Conservation (phyloP, 2,113 vertebrate genomes). For the Odocoileus virginianus region DNA sequence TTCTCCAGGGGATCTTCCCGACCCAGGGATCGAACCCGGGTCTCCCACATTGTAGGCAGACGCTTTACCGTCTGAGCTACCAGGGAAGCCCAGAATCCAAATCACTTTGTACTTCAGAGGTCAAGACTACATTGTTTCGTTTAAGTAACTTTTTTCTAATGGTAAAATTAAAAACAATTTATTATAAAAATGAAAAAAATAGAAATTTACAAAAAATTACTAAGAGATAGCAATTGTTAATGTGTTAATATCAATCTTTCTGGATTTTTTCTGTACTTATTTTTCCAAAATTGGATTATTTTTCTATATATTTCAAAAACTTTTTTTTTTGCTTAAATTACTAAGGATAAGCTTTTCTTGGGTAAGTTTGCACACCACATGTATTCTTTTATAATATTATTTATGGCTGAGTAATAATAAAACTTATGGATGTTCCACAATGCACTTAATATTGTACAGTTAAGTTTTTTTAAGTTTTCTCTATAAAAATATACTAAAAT, state of each 20-base stretch:
- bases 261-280: background rate
- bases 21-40: too few species aligned
- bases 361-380: background rate
- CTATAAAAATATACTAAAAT: background rate
- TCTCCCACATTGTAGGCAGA: too few species aligned
- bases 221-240: background rate
- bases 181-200: background rate
- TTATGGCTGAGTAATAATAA: background rate
- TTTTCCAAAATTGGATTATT: background rate
- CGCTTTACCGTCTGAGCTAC: too few species aligned
- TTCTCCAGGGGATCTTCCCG: too few species aligned
- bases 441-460: background rate
- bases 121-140: background rate
- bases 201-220: background rate
- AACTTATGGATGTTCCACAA: background rate
- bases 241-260: background rate
- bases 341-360: background rate
- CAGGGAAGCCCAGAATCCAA: background rate
- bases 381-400: background rate
- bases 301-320: background rate
- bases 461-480: background rate
- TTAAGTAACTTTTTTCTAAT: background rate
- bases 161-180: background rate
- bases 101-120: background rate
- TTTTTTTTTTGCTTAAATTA: background rate